A percentile compares a stretch with the other conserved stretches of the same genome.
Evolutionary conservation across 2,888 invertebrate genomes (phyloP).

Genomic region (Polymixis flavicincta): DNA sequence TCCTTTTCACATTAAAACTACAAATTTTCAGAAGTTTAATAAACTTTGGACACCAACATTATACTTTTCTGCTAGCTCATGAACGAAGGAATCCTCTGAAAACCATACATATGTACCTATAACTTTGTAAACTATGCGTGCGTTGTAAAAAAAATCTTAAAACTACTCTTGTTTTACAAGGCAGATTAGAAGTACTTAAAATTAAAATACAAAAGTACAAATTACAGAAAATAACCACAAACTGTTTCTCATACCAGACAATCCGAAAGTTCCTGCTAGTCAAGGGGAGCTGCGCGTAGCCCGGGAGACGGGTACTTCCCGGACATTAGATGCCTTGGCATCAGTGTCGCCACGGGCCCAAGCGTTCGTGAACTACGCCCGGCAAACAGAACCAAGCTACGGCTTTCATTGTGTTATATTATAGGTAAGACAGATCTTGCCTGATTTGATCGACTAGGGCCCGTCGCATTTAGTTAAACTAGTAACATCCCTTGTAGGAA

Average conservation of each 20-base stretch:
- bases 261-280: slow-evolving; percentile 2
- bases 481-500: background rate
- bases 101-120: background rate
- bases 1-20: background rate
- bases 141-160: background rate
- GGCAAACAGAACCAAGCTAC: background rate
- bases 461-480: background rate
- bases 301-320: background rate
- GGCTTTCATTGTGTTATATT: slow-evolving; percentile 2
- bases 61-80: background rate
- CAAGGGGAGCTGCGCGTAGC: background rate
- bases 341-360: background rate
- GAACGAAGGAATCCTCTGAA: background rate
- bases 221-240: slow-evolving; percentile 23
- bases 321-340: background rate
- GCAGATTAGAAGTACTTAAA: background rate
- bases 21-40: background rate
- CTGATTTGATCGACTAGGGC: background rate
- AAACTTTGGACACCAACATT: background rate
- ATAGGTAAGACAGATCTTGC: slow-evolving; percentile 26
- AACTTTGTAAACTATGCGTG: background rate
- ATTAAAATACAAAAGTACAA: background rate
- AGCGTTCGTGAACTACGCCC: background rate
- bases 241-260: slow-evolving; percentile 40
- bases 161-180: background rate